Base-by-base conservation (phyloP, 2,888 invertebrate genomes). In the Eumacrocentrus americanus region DNA sequence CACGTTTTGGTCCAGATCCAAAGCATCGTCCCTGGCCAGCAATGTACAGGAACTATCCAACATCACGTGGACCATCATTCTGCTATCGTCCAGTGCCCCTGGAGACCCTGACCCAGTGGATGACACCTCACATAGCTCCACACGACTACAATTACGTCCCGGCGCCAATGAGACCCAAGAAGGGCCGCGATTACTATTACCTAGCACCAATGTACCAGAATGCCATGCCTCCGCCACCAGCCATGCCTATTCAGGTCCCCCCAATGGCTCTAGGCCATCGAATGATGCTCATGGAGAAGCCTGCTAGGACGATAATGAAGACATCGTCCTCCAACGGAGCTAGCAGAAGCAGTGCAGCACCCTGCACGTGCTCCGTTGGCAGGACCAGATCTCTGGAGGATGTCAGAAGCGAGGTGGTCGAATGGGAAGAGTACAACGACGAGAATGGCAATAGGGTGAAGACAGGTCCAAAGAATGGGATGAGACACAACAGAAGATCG, bases 331-430 rank as follows among this genome's bases (percentile, higher is more conserved):
- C 67, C 11, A 67, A 67, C 1, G 74, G 71, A 3, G 61, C 66
- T 4, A 72, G 67, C 18, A 71, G 68, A 25, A 72, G 67, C 58
- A 74, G 64, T 53, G 71, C 70, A 2, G 75, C 81, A n/a, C 82
- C 81, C 66, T 88, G 89, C 70, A 86, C 87, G 18, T 88, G 88
- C 75, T 84, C 83, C 50, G 72, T 79, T 6, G 80, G 80, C 2
- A 84, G 89, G 47, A 89, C 90, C 12, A 85, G 88, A 57, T 90
- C 90, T 1, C 83, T 91, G 79, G 91, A 91, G 72, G 90, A 91
- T 73, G 88, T 90, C 11, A 84, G 89, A 47, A 85, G 87, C 18
- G 88, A 89, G 61, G 83, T 88, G 47, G 85, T 87, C 72, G 83
- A 84, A 58, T 88, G 87, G 88, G 87, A 87, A 65, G 86, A 80